phyloP scores from a whole-genome alignment of 2,113 vertebrate genomes.

The Pangasianodon hypophthalmus region DNA sequence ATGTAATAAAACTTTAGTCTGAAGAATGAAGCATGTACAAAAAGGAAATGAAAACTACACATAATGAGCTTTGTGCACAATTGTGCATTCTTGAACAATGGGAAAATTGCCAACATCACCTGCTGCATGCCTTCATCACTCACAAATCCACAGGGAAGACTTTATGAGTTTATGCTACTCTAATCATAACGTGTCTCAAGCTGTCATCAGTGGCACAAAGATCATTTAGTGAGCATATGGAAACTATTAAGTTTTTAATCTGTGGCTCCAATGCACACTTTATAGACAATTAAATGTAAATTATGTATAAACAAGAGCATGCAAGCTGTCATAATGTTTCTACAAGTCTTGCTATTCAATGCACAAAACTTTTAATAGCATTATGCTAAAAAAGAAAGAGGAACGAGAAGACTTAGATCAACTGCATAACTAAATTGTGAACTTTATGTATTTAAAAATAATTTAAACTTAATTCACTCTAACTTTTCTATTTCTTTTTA shows the following conservation, averaged over 20 bases:
- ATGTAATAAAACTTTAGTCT: background rate
- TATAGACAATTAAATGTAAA: slow-evolving; percentile 28
- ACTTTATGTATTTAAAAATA: background rate
- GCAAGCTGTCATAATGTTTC: background rate
- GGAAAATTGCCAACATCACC: background rate
- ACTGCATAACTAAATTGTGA: background rate
- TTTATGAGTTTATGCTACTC: slow-evolving; percentile 49
- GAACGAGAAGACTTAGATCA: background rate
- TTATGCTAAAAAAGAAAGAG: slow-evolving; percentile 11
- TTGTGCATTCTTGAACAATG: background rate
- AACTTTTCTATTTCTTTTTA: background rate
- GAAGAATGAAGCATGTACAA: background rate
- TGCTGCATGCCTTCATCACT: background rate
- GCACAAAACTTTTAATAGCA: slow-evolving; percentile 15
- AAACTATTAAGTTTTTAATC: slow-evolving; percentile 43
- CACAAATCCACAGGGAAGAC: slow-evolving; percentile 7
- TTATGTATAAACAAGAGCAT: slow-evolving; percentile 28
- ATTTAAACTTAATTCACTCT: background rate
- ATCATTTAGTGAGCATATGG: slow-evolving; percentile 66
- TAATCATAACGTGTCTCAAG: slow-evolving; percentile 46
- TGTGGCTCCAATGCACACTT: background rate
- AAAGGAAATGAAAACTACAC: background rate
- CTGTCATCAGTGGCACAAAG: slow-evolving; percentile 60
- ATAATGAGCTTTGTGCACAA: background rate
- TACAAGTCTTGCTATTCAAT: slow-evolving; percentile 2